Evolutionary conservation across 1,140 invertebrate genomes (phyloP), one percentile per base, ranked within the genome.

Genomic region (Tetragnatha versicolor): DNA sequence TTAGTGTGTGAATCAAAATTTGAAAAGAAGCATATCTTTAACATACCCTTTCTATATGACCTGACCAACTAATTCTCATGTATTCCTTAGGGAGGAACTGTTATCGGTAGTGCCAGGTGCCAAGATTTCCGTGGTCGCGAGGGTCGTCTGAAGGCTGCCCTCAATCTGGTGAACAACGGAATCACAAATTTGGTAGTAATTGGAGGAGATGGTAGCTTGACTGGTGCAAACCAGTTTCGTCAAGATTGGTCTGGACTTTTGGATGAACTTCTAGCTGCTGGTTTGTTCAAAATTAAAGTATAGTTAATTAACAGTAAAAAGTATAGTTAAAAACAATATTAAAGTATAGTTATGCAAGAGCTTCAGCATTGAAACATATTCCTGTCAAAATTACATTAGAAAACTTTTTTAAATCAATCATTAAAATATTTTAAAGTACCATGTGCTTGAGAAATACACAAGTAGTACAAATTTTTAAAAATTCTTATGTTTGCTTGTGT

Each of bases 181-280:
- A 99, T 99, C 83, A 94, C 93, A 42, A 98, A 99, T 88, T 88
- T 99, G 80, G 96, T 99, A 53, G 94, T 97, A 0, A 99, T 99
- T 87, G 98, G 98, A 76, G 96, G 98, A 82, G 98, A 99, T 88
- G 98, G 98, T 82, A 98, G 96, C 58, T 89, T 99, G 10, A 99
- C 98, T 68, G 98, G 98, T 82, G 98, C 98, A 4, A 97, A 99
- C 89, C 87, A 95, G 10, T 99, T 99, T 86, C 91, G 94, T 73
- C 90, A 94, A 85, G 97, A 92, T 81, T 92, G 91, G 91, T 76
- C 86, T 3, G 83, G 81, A 68, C 88, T 99, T 22, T 87, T 99
- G 25, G 91, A 96, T 83, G 94, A 98, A 84, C 88, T 99, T 2
- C 82, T 91, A 0, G 84, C 90, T 82, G 90, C 88, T 58, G 77